A percentile compares a stretch with the other conserved stretches of the same genome.
Conservation (phyloP, 2,113 vertebrate genomes). For the Hucho hucho region DNA sequence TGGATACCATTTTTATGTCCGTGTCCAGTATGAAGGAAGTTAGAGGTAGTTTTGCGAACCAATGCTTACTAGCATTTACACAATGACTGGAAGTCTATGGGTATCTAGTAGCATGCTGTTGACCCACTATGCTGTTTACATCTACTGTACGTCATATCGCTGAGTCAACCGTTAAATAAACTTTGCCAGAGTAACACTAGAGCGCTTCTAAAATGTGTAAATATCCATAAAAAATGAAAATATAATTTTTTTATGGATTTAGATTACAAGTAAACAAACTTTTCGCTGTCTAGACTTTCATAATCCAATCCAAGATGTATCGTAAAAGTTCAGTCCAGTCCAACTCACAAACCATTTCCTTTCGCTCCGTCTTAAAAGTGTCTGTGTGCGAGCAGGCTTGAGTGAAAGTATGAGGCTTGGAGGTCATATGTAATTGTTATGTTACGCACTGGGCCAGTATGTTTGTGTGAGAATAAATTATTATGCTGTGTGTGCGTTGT, state of each 20-base stretch:
- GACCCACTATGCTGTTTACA: too few species aligned
- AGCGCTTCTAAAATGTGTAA: constrained; percentile 7
- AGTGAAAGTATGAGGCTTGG: not conserved
- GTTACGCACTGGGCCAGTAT: constrained; percentile 4
- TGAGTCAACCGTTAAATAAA: constrained; percentile 8
- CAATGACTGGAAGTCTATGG: too few species aligned
- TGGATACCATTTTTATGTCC: too few species aligned
- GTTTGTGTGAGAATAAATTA: constrained; percentile 2
- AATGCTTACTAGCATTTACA: too few species aligned
- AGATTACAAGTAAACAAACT: constrained; percentile 9
- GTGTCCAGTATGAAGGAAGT: too few species aligned
- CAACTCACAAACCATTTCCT: constrained; percentile 7
- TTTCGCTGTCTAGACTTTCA: not conserved
- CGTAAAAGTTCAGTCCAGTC: not conserved
- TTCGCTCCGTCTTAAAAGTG: not conserved
- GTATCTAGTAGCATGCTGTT: too few species aligned
- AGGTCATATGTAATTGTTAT: not conserved
- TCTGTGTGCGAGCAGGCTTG: not conserved
- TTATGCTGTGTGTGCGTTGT: not conserved
- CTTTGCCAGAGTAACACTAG: constrained; percentile 5
- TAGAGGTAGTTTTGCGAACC: too few species aligned
- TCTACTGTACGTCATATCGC: too few species aligned
- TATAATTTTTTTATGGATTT: not conserved
- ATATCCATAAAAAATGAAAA: not conserved
- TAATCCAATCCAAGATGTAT: not conserved